These are phyloP conservation scores for Polypterus bichir DNA, from an alignment of 2,113 vertebrate species.

Conservation along the genomic window DNA sequence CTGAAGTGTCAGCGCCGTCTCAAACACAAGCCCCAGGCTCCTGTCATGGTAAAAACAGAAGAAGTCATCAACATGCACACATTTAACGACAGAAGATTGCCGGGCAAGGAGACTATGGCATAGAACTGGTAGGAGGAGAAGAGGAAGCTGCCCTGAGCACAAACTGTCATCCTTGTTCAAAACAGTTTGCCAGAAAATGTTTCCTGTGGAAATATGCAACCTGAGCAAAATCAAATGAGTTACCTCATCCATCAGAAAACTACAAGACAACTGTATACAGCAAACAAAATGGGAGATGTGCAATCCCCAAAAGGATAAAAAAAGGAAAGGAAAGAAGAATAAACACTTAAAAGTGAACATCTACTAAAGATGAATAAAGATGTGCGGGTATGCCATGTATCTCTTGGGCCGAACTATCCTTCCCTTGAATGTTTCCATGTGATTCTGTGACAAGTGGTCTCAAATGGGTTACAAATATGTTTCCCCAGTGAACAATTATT, in stretches of 20 bases:
- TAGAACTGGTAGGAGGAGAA: conserved; percentile 54
- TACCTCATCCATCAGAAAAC: conserved; percentile 88
- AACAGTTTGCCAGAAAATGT: conserved; percentile 82
- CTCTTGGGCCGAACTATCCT: conserved; percentile 55
- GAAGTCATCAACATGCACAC: conserved; percentile 99
- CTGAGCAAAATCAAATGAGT: conserved; percentile 85
- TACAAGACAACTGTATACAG: conserved; percentile 62
- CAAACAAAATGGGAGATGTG: conserved; percentile 21
- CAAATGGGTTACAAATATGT: conserved; percentile 46
- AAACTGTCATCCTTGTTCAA: conserved; percentile 71
- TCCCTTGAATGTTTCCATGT: conserved; percentile 50
- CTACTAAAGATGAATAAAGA: conserved; percentile 44
- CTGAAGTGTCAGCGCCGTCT: conserved; percentile 92
- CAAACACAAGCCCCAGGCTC: conserved; percentile 92
- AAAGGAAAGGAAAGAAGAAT: conserved; percentile 4
- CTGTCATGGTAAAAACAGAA: conserved; percentile 92
- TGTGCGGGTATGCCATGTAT: conserved; percentile 51
- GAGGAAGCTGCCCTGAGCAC: conserved; percentile 60
- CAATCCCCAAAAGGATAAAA: too few species aligned
- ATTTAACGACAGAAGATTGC: conserved; percentile 96
- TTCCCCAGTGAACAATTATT: conserved; percentile 31
- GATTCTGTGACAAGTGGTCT: conserved; percentile 59
- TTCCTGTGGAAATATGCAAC: conserved; percentile 99
- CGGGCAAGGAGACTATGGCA: conserved; percentile 98
- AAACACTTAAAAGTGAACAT: conserved; percentile 30